Evolutionary conservation across 2,797 vertebrate genomes (phyloP).

Genomic region (Falco berigora): DNA sequence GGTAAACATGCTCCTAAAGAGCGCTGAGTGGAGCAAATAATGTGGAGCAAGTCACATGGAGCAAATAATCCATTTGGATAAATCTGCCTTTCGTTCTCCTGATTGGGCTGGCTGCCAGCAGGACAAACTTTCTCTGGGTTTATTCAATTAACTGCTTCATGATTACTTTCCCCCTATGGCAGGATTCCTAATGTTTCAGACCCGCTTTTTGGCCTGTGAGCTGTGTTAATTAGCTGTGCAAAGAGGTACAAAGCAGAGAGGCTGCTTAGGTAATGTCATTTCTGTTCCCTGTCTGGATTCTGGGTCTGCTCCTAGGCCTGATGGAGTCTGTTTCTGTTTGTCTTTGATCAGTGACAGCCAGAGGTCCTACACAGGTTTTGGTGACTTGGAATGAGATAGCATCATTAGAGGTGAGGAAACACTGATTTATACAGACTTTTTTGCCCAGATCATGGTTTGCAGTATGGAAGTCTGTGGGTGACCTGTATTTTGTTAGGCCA

Average conservation of each 20-base stretch:
- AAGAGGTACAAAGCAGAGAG: not conserved
- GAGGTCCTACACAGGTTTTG: not conserved
- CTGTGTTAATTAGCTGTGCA: not conserved
- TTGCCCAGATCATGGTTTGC: not conserved
- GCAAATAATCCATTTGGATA: not conserved
- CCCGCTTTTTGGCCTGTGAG: not conserved
- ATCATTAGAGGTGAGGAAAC: not conserved
- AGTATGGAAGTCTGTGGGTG: not conserved
- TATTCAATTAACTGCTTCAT: slow-evolving; percentile 41
- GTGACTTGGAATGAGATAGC: not conserved
- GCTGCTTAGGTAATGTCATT: not conserved
- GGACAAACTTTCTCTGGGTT: not conserved
- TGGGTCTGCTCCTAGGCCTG: not conserved
- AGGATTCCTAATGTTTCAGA: not conserved
- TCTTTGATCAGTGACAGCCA: not conserved
- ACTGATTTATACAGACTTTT: not conserved
- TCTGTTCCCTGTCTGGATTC: not conserved
- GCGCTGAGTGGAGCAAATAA: not conserved
- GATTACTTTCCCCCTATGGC: not conserved
- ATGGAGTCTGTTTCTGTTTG: not conserved
- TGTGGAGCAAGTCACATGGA: not conserved
- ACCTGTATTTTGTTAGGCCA: not conserved
- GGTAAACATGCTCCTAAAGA: not conserved
- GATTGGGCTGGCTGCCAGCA: not conserved
- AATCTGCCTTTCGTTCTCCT: not conserved